Evolutionary conservation across 2,888 invertebrate genomes (phyloP).

Genomic region (Ecliptopera silaceata): DNA sequence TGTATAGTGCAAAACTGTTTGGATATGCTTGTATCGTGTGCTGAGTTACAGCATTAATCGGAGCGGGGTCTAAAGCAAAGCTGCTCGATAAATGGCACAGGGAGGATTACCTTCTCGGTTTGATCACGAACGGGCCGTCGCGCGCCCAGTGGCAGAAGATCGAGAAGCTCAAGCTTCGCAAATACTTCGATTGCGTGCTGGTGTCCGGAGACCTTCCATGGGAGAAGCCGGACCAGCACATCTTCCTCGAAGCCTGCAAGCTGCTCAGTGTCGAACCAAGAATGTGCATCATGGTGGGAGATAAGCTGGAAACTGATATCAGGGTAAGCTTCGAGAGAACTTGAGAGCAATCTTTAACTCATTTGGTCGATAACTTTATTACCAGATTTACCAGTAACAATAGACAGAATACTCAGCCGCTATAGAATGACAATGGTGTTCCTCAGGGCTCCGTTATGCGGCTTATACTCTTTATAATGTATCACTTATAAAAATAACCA

Average conservation of each 20-base stretch:
- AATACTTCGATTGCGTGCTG: slow-evolving; percentile 90
- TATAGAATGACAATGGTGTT: too few relatives aligned
- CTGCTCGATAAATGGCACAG: slow-evolving; percentile 81
- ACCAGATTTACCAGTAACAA: too few relatives aligned
- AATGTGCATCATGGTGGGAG: slow-evolving; percentile 93
- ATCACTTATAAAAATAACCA: too few relatives aligned
- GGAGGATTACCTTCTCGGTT: slow-evolving; percentile 88
- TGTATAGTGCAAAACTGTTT: slow-evolving; percentile 63
- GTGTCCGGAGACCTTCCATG: slow-evolving; percentile 93
- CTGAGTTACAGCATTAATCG: slow-evolving; percentile 72
- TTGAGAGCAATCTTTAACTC: background rate
- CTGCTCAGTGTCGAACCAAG: slow-evolving; percentile 88
- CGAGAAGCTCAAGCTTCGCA: slow-evolving; percentile 85
- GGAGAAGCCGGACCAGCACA: slow-evolving; percentile 93
- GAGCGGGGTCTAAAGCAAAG: slow-evolving; percentile 68
- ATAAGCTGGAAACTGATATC: slow-evolving; percentile 94
- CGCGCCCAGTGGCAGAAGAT: slow-evolving; percentile 95
- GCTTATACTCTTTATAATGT: too few relatives aligned
- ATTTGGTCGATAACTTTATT: too few relatives aligned
- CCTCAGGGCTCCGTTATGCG: too few relatives aligned
- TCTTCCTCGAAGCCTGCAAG: slow-evolving; percentile 92
- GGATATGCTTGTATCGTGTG: slow-evolving; percentile 63
- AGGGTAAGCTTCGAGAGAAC: slow-evolving; percentile 65
- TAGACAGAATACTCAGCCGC: too few relatives aligned
- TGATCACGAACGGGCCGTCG: slow-evolving; percentile 94